Evolutionary conservation across 2,888 invertebrate species (phyloP), one percentile per base, ranked within the genome.

Genomic region (Trichacis sp.): DNA sequence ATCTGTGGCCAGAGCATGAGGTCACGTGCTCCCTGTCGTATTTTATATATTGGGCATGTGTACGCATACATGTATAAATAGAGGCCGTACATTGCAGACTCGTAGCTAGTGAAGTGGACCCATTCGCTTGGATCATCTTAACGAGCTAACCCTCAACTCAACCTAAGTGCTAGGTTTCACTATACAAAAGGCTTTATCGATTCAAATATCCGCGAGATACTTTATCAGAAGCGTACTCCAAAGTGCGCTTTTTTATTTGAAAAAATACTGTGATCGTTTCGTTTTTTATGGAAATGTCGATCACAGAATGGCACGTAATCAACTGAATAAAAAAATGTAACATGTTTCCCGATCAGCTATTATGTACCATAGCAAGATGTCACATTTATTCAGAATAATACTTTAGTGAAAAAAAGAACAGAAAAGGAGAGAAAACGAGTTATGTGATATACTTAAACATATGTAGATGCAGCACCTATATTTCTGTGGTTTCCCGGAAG

Each of bases 61-160:
- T 47, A 24, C 45, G 19, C 33, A 9, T 52, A 52, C 12, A 29
- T 33, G 17, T 49, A 45, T 43, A 57, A 51, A 48, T 48, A 19
- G 30, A 33, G 18, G 20, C 19, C 53, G 45, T 45, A 45, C 14
- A 53, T 54, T n/a, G n/a, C n/a, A n/a, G n/a, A n/a, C n/a, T n/a
- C n/a, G n/a, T n/a, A n/a, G n/a, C n/a, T n/a, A n/a, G n/a, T n/a
- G n/a, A 53, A 50, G 60, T 30, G 53, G 56, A 36, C 45, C 50
- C 57, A 62, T 68, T 67, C 61, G 59, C 66, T 64, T 62, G 72
- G 67, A 73, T 72, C 74, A 69, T 74, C 72, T 72, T 74, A 75
- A 74, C 74, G 74, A 74, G 72, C 72, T 64, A 62, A 69, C 70
- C 68, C 64, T 45, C 47, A 38, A 40, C 49, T 20, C 54, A 30